Base-by-base conservation (phyloP, 2,888 invertebrate genomes). In the Willowsia nigromaculata region DNA sequence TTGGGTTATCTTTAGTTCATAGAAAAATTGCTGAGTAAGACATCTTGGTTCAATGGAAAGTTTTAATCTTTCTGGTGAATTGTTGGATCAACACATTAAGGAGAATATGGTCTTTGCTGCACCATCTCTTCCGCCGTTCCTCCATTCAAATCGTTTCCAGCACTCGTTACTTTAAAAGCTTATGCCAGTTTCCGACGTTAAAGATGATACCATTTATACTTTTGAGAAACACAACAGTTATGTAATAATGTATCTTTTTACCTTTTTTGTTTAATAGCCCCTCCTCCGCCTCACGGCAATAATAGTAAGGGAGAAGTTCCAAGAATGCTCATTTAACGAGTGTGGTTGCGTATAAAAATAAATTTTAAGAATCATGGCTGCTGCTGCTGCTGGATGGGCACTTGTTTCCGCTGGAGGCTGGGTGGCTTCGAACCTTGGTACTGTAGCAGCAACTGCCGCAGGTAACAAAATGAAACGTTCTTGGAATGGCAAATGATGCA, bases 371-470 rank as follows among this genome's bases (percentile, higher is more conserved):
- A 53, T 53, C 30, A 78, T 78, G 78, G 78, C 78, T 0, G 78
- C 78, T n/a, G 78, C 78, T n/a, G 78, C 78, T n/a, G 78, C 33
- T 33, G 78, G 78, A 78, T 78, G 84, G 56, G 84, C 40, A 1
- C 47, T 84, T n/a, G 25, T 56, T 40, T 84, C 84, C 11, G 84
- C 84, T 5, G 84, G 84, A 40, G 56, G 74, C 27, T 84, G 84
- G 84, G 56, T 84, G 5, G 68, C 33, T 50, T 84, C 84, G 25
- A 84, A 68, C 15, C 11, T 84, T 15, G 84, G 84, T 22, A 25
- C 40, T 40, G 50, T 74, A 27, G 84, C 53, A 56, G 84, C 59
- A 15, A 84, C 84, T 22, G 84, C 74, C 50, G 74, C 74, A 74
- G 84, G 84, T 84, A 74, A 25, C 2, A 18, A 47, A 50, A 47